These are phyloP conservation scores for Corynorhinus townsendii DNA, from an alignment of 2,113 vertebrate species.

Conservation along the genomic window DNA sequence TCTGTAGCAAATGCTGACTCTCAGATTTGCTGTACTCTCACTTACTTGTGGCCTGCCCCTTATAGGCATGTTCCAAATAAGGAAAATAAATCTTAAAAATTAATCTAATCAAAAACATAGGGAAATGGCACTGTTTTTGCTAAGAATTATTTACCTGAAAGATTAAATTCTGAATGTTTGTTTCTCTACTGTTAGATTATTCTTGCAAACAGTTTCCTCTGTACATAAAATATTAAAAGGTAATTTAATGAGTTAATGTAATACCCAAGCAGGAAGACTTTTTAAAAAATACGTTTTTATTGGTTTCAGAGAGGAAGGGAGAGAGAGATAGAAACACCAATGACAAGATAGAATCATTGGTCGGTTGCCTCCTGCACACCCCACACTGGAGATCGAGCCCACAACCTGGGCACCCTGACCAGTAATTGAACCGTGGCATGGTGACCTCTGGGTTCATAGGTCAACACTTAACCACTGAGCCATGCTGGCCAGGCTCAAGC, in stretches of 20 bases:
- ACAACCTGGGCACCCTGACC: no score
- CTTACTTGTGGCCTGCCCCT: neutral
- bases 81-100: neutral
- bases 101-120: conserved; percentile 13
- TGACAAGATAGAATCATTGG: no score
- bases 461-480: no score
- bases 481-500: neutral
- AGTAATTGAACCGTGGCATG: no score
- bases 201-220: neutral
- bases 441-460: no score
- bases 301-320: no score
- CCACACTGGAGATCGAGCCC: no score
- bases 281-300: no score
- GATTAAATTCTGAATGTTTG: neutral
- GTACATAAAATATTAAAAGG: neutral
- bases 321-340: no score
- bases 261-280: neutral
- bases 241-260: neutral
- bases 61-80: neutral
- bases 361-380: no score
- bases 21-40: neutral
- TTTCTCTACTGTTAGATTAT: neutral
- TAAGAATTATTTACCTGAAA: neutral
- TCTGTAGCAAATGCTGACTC: neutral
- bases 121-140: neutral